Conservation (phyloP, 2,797 vertebrate genomes). For the Triplophysa bombifrons region DNA sequence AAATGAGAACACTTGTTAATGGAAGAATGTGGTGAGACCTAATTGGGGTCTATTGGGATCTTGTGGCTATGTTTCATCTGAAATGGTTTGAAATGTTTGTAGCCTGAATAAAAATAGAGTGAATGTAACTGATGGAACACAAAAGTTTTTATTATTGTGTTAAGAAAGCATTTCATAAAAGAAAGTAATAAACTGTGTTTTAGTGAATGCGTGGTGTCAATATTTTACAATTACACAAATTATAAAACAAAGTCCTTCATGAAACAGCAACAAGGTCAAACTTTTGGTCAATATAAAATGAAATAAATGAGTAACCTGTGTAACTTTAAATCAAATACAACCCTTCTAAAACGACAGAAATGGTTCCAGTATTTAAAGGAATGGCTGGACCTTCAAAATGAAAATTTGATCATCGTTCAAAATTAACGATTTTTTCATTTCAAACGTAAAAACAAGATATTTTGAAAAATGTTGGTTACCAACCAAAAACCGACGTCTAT, state of each 20-base stretch:
- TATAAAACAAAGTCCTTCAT: neutral
- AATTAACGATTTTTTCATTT: too few relatives aligned
- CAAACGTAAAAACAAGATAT: too few relatives aligned
- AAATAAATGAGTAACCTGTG: neutral
- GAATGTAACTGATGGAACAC: neutral
- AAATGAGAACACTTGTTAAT: constrained; percentile 34
- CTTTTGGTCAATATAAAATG: neutral
- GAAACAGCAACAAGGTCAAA: neutral
- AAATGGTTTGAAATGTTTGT: constrained; percentile 3
- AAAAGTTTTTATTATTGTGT: neutral
- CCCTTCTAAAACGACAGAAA: too few relatives aligned
- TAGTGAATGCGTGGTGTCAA: neutral
- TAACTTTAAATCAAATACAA: neutral
- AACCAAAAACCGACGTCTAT: too few relatives aligned
- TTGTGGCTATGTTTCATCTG: constrained; percentile 10
- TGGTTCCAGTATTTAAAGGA: too few relatives aligned
- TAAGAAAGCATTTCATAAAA: neutral
- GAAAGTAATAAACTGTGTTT: neutral
- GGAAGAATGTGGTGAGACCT: constrained; percentile 35
- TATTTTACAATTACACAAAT: neutral
- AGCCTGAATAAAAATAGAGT: neutral
- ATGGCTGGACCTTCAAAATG: too few relatives aligned
- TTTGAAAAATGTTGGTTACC: too few relatives aligned
- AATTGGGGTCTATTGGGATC: constrained; percentile 40
- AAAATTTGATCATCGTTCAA: too few relatives aligned